Evolutionary conservation across 2,113 vertebrate genomes (phyloP), one percentile per base, ranked within the genome.

Genomic region (Dipodomys ordii): DNA sequence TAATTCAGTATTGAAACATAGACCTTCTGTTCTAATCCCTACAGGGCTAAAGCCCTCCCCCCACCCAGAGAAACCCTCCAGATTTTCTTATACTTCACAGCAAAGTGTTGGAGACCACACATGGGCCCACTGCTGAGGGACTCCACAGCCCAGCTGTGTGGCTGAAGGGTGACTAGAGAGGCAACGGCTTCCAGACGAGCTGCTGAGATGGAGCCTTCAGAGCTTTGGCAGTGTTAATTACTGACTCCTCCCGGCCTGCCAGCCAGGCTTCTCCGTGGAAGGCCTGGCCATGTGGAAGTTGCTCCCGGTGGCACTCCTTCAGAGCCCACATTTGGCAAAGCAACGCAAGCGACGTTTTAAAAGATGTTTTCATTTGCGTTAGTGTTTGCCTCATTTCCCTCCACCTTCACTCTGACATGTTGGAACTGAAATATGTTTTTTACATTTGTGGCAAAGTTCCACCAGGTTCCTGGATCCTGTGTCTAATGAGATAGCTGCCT

Each of bases 351-450:
- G 6, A 83, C 76, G 67, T 91, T 96, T 93, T 84, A 74, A 95
- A 95, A 95, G 86, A 93, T 87, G 94, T 95, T 97, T 96, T 94
- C 84, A 92, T 96, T 97, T 96, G 93, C 90, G 84, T 65, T 83
- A 57, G 71, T 3, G 4, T 94, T 93, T 76, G 76, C 30, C 91
- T 93, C 77, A 4, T 46, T 79, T 32, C 76, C 8, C 27, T n/a
- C 19, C 27, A 44, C 60, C 7, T 65, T 90, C 46, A 7, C 28
- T 68, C 85, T 78, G 83, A 96, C 79, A 87, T 80, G 86, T 79
- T 22, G 57, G 84, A 64, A 69, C 39, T 79, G 76, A 96, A 93
- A 88, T 90, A 83, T 72, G 85, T 49, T 93, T 94, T 93, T 60
- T 83, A 74, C 28, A 18, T 32, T 84, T 53, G 80, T 92, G 86